Percentiles rank a stretch among this genome's conserved stretches.
phyloP scores from a whole-genome alignment of 2,797 vertebrate genomes.

The Melanotaenia parkinsoni region DNA sequence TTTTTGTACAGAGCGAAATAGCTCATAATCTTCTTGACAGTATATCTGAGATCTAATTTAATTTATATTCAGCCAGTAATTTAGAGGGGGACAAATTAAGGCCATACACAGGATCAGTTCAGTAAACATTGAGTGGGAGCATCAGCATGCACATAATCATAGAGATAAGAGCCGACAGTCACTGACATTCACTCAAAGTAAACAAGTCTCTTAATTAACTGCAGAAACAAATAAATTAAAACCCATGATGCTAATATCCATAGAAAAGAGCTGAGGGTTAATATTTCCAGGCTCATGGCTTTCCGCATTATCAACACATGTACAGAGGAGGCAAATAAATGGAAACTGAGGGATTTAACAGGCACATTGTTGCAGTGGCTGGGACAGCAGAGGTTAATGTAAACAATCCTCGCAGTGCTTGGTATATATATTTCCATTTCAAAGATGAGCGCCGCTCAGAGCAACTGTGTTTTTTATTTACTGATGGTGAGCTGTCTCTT shows the following conservation, averaged over 20 bases:
- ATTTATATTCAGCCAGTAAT: slow-evolving; percentile 34
- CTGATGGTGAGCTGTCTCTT: slow-evolving; percentile 26
- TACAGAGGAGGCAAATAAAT: slow-evolving; percentile 13
- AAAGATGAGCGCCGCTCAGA: slow-evolving; percentile 40
- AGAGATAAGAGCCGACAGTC: slow-evolving; percentile 44
- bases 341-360: slow-evolving; percentile 24
- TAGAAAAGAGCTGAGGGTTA: slow-evolving; percentile 34
- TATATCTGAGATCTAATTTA: slow-evolving; percentile 16
- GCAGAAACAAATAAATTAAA: slow-evolving; percentile 20
- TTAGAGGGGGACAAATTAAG: slow-evolving; percentile 48
- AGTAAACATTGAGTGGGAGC: slow-evolving; percentile 38
- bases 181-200: slow-evolving; percentile 34
- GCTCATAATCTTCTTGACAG: slow-evolving; percentile 6
- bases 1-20: slow-evolving; percentile 19
- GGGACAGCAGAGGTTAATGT: slow-evolving; percentile 34
- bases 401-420: slow-evolving; percentile 46
- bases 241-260: slow-evolving; percentile 21
- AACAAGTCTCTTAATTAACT: slow-evolving; percentile 34
- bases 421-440: slow-evolving; percentile 49
- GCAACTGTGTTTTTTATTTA: slow-evolving; percentile 5
- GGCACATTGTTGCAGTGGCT: slow-evolving; percentile 38
- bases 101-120: slow-evolving; percentile 53
- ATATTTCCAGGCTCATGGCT: slow-evolving; percentile 25
- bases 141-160: slow-evolving; percentile 64
- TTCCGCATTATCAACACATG: slow-evolving; percentile 26